Evolutionary conservation across 1,140 invertebrate genomes (phyloP), one percentile per base, ranked within the genome.

Genomic region (Diabrotica virgifera): DNA sequence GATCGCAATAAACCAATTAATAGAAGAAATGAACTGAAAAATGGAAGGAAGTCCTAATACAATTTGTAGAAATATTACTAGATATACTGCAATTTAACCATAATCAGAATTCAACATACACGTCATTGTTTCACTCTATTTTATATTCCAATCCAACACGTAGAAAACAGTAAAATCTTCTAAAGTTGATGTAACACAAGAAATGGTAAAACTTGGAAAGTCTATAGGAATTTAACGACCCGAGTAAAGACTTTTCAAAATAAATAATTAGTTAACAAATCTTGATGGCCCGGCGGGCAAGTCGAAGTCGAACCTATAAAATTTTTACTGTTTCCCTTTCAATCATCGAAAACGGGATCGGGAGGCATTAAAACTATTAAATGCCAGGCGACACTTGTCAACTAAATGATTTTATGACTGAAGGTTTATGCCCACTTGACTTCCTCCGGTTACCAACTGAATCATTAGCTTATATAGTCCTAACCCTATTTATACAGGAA

Each of bases 401-500:
- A 9, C 64, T 59, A 51, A 51, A 58, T 58, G 57, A 61, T 66
- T 69, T 69, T 69, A 69, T 62, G 68, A 57, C 61, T 52, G 40
- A 66, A 69, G 62, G 61, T 69, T 69, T 69, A 69, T 66, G 59
- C 52, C 64, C 64, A 65, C 64, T 66, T 65, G 51, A 69, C 67
- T 69, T 66, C 64, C 68, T 69, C 62, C 59, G 63, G 64, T 68
- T 51, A 64, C 62, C 12, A 51, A 40, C 62, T 61, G 13, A 38
- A 64, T 59, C 40, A n/a, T 59, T 52, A 46, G 24, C n/a, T n/a
- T n/a, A n/a, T 24, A 24, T 24, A 24, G 24, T 37, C 36, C 52
- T 65, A 37, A 60, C 38, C 58, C 62, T 66, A 56, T 63, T 58
- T 66, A 69, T 65, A 69, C 64, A 69, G 63, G 65, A 59, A 66